Conservation (phyloP, 2,888 invertebrate genomes). For the Phrixothrix hirtus region DNA sequence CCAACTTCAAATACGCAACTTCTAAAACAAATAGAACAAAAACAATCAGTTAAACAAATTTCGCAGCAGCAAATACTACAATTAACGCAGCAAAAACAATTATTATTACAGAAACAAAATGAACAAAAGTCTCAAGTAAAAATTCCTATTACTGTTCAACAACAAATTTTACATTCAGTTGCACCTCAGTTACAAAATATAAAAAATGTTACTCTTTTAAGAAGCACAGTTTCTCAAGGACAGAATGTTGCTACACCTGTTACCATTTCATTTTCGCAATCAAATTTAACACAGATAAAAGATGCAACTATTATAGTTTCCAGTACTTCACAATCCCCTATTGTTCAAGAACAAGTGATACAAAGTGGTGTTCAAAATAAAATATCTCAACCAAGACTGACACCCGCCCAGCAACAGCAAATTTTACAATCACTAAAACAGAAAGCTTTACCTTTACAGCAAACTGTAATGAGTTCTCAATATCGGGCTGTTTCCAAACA, state of each 20-base stretch:
- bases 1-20: slow-evolving; percentile 53
- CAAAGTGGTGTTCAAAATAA: slow-evolving; percentile 42
- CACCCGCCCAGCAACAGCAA: slow-evolving; percentile 56
- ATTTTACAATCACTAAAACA: slow-evolving; percentile 56
- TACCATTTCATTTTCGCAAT: slow-evolving; percentile 1
- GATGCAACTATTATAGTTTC: slow-evolving; percentile 1
- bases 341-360: slow-evolving; percentile 35
- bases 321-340: slow-evolving; percentile 22
- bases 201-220: slow-evolving; percentile 52
- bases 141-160: slow-evolving; percentile 40
- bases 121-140: slow-evolving; percentile 29
- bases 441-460: slow-evolving; percentile 50
- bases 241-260: slow-evolving; percentile 17
- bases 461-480: slow-evolving; percentile 46
- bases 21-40: slow-evolving; percentile 45
- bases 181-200: slow-evolving; percentile 51
- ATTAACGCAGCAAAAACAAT: slow-evolving; percentile 48
- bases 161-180: slow-evolving; percentile 50
- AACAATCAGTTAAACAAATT: slow-evolving; percentile 42
- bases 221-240: slow-evolving; percentile 37
- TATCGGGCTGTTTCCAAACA: slow-evolving; percentile 50
- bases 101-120: slow-evolving; percentile 41
- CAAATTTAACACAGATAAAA: slow-evolving; percentile 6
- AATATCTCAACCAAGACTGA: slow-evolving; percentile 46
- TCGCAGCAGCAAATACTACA: slow-evolving; percentile 50